A percentile compares a stretch with the other conserved stretches of the same genome.
Conservation (phyloP, 2,888 invertebrate species). For the Parascotia fuliginaria region DNA sequence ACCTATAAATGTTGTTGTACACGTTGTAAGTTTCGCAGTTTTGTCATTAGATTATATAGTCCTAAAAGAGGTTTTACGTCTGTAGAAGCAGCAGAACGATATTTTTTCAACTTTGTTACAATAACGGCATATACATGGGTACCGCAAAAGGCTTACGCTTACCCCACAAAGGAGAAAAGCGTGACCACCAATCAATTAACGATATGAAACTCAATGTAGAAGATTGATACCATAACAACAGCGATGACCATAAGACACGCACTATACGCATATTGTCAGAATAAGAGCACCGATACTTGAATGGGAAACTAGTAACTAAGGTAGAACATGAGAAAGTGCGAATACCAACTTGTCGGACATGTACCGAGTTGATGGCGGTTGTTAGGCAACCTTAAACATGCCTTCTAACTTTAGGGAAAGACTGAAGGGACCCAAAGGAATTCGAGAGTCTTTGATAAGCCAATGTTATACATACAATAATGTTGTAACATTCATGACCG, state of each 20-base stretch:
- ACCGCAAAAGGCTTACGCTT: slow-evolving; percentile 28
- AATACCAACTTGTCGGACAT: slow-evolving; percentile 27
- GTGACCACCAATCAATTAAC: slow-evolving; percentile 44
- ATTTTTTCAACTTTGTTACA: slow-evolving; percentile 5
- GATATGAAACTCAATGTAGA: slow-evolving; percentile 35
- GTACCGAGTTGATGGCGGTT: slow-evolving; percentile 14
- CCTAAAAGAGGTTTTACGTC: not conserved
- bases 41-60: too few species aligned
- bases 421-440: not conserved
- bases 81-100: not conserved
- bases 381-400: slow-evolving; percentile 33
- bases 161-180: slow-evolving; percentile 40
- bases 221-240: slow-evolving; percentile 23
- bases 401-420: slow-evolving; percentile 34
- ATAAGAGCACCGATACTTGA: slow-evolving; percentile 25
- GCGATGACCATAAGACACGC: slow-evolving; percentile 34
- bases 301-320: slow-evolving; percentile 38
- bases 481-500: too few species aligned
- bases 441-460: too few species aligned
- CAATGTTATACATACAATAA: not conserved
- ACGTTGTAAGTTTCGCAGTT: not conserved
- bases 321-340: slow-evolving; percentile 32
- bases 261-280: slow-evolving; percentile 12
- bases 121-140: slow-evolving; percentile 25
- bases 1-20: not conserved